A percentile compares a stretch with the other conserved stretches of the same genome.
Evolutionary conservation across 2,888 invertebrate genomes (phyloP).

Genomic region (Rotaria magnacalcarata): DNA sequence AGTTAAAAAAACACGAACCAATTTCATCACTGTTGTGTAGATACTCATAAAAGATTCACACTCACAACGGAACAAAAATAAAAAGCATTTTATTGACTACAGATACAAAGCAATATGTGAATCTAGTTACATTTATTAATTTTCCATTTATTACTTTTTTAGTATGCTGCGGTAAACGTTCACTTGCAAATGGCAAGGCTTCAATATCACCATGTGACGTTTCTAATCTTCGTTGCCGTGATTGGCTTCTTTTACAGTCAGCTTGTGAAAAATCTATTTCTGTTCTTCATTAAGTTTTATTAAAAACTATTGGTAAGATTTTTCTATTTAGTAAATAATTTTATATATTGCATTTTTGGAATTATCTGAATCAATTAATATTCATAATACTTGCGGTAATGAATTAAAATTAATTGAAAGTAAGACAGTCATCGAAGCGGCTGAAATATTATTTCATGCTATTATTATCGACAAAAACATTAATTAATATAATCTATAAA

Average conservation of each 20-base stretch:
- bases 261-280: conserved; percentile 19
- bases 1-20: too few relatives aligned
- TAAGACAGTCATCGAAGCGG: neutral
- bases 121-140: too few relatives aligned
- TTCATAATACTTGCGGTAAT: neutral
- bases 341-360: neutral
- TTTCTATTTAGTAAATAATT: neutral
- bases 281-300: neutral
- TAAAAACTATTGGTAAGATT: neutral
- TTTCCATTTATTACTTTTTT: too few relatives aligned
- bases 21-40: too few relatives aligned
- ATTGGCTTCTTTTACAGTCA: neutral
- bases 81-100: too few relatives aligned
- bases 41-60: too few relatives aligned
- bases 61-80: too few relatives aligned
- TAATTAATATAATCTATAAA: neutral
- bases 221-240: too few relatives aligned
- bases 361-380: neutral
- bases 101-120: too few relatives aligned
- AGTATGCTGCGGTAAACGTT: too few relatives aligned
- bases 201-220: too few relatives aligned
- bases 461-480: neutral
- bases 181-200: too few relatives aligned
- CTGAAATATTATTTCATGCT: neutral
- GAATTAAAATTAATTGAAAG: conserved; percentile 14